Evolutionary conservation across 2,113 vertebrate genomes (phyloP).

Genomic region (Tursiops truncatus): DNA sequence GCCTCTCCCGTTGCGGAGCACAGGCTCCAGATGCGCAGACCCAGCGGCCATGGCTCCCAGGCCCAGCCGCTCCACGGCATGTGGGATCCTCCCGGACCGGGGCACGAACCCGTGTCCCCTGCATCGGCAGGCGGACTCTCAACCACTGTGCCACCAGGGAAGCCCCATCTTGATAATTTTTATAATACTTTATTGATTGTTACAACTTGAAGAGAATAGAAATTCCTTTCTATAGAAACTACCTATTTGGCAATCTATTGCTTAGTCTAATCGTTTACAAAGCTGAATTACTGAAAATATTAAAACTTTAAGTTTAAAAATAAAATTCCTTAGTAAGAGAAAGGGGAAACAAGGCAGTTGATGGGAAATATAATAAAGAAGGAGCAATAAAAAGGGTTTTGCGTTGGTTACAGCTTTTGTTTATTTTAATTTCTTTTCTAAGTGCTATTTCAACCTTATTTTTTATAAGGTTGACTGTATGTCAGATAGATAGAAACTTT

Average conservation of each 20-base stretch:
- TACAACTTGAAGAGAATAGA: neutral
- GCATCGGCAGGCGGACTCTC: too few species aligned
- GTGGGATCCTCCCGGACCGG: too few species aligned
- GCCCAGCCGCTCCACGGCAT: too few species aligned
- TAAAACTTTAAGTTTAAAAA: constrained; percentile 48
- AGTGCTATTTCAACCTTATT: neutral
- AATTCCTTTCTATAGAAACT: neutral
- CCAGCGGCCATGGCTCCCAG: too few species aligned
- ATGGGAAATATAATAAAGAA: neutral
- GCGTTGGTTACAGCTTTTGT: neutral
- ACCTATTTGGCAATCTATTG: constrained; percentile 43
- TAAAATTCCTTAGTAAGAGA: constrained; percentile 21
- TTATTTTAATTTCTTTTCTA: neutral
- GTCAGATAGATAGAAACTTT: constrained; percentile 12
- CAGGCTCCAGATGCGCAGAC: too few species aligned
- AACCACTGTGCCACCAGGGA: too few species aligned
- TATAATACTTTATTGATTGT: neutral
- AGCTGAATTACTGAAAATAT: constrained; percentile 22
- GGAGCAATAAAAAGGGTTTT: neutral
- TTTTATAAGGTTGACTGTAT: neutral
- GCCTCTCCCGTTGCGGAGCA: too few species aligned
- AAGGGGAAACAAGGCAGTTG: neutral
- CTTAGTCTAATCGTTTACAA: constrained; percentile 42
- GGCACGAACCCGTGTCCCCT: too few species aligned
- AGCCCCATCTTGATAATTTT: neutral